Conservation (phyloP, 2,113 vertebrate genomes). For the human (Homo sapiens) region GRCh38 chr4:153579501-153580000, state of each 20-base stretch:
- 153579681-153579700: too few species aligned
- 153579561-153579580: too few species aligned
- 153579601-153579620: too few species aligned
- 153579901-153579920: background rate
- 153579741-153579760: too few species aligned
- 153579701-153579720: too few species aligned
- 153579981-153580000: background rate
- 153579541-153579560: too few species aligned
- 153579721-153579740: too few species aligned
- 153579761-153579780: background rate
- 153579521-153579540: background rate
- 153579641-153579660: too few species aligned
- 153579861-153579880: background rate
- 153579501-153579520: background rate
- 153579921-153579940: background rate
- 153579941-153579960: background rate
- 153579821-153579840: background rate
- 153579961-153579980: background rate
- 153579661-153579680: too few species aligned
- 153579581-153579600: too few species aligned
- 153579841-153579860: background rate
- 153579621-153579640: too few species aligned
- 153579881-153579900: background rate
- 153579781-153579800: background rate
- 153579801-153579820: background rate